Conservation (phyloP, 2,888 invertebrate genomes). For the Osmoderma eremita region DNA sequence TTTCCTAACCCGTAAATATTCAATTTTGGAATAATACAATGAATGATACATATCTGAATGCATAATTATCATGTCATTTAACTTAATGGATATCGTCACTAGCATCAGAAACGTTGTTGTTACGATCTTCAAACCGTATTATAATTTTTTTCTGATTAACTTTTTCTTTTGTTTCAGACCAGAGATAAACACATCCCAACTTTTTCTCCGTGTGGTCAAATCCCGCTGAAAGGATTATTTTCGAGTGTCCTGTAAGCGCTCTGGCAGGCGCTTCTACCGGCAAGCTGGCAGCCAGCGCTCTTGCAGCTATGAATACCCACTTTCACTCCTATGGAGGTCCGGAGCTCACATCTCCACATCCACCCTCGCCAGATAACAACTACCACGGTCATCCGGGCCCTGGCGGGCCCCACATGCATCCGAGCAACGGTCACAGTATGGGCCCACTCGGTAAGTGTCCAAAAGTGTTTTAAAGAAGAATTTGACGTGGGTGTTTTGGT, state of each 20-base stretch:
- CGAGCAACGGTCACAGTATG: slow-evolving; percentile 64
- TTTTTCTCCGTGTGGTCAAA: slow-evolving; percentile 2
- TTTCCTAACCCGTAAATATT: too few relatives aligned
- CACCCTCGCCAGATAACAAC: slow-evolving; percentile 79
- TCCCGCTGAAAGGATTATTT: slow-evolving; percentile 36
- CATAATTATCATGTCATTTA: too few relatives aligned
- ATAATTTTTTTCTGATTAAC: neutral
- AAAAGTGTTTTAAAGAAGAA: neutral
- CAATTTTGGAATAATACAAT: too few relatives aligned
- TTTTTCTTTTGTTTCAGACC: slow-evolving; percentile 23
- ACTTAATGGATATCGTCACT: too few relatives aligned
- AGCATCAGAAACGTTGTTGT: too few relatives aligned
- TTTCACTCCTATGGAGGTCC: slow-evolving; percentile 81
- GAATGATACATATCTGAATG: too few relatives aligned
- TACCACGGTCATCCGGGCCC: slow-evolving; percentile 66
- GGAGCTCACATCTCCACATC: slow-evolving; percentile 82
- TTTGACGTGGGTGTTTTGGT: too few relatives aligned
- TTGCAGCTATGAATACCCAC: slow-evolving; percentile 90
- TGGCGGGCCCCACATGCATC: slow-evolving; percentile 65
- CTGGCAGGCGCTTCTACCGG: slow-evolving; percentile 63
- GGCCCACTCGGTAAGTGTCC: slow-evolving; percentile 59
- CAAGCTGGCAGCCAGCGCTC: slow-evolving; percentile 88
- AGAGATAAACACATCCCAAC: neutral
- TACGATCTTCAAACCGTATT: neutral
- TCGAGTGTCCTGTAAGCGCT: slow-evolving; percentile 47